phyloP scores from a whole-genome alignment of 2,113 vertebrate species.

The Heptranchias perlo region DNA sequence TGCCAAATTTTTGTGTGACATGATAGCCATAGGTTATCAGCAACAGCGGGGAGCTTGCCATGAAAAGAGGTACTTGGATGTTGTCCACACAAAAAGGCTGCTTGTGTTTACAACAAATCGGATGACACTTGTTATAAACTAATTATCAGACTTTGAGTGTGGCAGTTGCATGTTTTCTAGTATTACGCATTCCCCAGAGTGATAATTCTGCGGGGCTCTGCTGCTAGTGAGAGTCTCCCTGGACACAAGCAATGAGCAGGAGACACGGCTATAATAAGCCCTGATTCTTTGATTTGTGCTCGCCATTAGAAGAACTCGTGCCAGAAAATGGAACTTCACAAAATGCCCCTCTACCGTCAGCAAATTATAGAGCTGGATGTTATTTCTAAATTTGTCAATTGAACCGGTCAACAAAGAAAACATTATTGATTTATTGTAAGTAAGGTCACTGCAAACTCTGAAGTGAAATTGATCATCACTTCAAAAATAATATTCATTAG shows the following conservation, averaged over 20 bases:
- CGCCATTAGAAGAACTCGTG: not conserved
- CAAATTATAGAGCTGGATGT: not conserved
- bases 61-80: not conserved
- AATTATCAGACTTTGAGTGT: not conserved
- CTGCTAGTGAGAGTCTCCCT: not conserved
- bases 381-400: not conserved
- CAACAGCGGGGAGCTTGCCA: not conserved
- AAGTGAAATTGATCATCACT: not conserved
- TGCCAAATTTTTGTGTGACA: not conserved
- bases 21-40: not conserved
- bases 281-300: not conserved
- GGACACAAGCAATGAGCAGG: not conserved
- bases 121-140: not conserved
- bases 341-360: not conserved
- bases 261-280: not conserved
- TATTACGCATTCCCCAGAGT: not conserved
- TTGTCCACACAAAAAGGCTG: not conserved
- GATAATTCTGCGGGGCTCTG: not conserved
- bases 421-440: not conserved
- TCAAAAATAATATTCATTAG: not conserved
- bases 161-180: not conserved
- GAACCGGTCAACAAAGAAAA: not conserved
- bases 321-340: not conserved
- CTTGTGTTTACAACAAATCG: not conserved
- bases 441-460: not conserved